Percentiles rank a stretch among this genome's conserved stretches.
Evolutionary conservation across 2,888 invertebrate genomes (phyloP).

Genomic region (Xestobium rufovillosum): DNA sequence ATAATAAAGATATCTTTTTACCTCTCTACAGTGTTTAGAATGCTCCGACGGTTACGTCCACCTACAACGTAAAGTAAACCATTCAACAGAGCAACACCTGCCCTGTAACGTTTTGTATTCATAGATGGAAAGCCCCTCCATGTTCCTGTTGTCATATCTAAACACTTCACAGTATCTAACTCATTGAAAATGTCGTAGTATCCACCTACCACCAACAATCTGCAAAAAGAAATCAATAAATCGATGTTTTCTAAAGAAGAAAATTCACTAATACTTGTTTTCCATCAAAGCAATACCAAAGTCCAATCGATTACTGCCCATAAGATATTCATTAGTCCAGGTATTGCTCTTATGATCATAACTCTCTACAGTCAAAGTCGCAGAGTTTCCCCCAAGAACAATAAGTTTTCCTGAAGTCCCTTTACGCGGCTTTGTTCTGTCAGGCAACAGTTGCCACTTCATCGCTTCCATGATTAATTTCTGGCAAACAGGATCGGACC

Average conservation of each 20-base stretch:
- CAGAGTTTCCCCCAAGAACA: constrained; percentile 89
- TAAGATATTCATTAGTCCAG: constrained; percentile 69
- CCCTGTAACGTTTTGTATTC: constrained; percentile 81
- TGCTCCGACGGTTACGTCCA: constrained; percentile 94
- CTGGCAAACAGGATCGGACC: constrained; percentile 65
- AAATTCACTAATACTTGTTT: constrained; percentile 49
- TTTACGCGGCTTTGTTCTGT: constrained; percentile 82
- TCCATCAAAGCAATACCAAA: constrained; percentile 85
- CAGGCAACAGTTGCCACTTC: constrained; percentile 87
- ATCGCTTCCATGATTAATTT: constrained; percentile 88
- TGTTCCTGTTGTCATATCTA: constrained; percentile 69
- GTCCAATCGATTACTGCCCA: constrained; percentile 76
- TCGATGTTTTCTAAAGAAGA: no score
- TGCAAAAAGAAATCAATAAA: no score
- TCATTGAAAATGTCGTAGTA: constrained; percentile 91
- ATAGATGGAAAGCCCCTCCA: constrained; percentile 81
- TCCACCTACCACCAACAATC: constrained; percentile 79
- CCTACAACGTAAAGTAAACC: constrained; percentile 91
- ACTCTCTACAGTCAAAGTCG: constrained; percentile 83
- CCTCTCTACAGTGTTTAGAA: constrained; percentile 85
- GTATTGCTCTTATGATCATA: constrained; percentile 75
- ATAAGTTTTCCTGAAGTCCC: constrained; percentile 83
- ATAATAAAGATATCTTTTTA: no score
- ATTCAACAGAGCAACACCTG: constrained; percentile 70
- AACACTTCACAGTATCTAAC: constrained; percentile 85